Conservation (phyloP, 1,140 invertebrate genomes). For the Trichonephila clavipes region DNA sequence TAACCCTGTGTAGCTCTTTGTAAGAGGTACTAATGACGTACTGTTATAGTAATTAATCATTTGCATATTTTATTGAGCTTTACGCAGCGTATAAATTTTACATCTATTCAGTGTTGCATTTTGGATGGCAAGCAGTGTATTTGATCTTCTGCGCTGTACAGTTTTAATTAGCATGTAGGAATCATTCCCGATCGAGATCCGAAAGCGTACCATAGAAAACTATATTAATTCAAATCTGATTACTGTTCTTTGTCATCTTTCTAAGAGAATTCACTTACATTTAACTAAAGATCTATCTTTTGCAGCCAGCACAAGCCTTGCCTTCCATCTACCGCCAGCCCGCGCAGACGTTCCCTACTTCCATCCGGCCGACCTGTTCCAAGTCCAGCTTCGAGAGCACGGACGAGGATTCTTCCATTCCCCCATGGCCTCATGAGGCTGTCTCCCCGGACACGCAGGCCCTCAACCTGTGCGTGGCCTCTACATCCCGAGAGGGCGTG, state of each 20-base stretch:
- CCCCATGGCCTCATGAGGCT: slow-evolving; percentile 6
- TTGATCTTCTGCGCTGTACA: too few species aligned
- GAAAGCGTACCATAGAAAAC: too few species aligned
- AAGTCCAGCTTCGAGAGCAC: slow-evolving; percentile 38
- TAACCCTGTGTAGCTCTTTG: too few species aligned
- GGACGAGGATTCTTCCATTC: neutral
- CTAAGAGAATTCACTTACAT: too few species aligned
- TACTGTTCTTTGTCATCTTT: neutral
- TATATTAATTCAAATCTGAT: neutral
- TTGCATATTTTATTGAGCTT: too few species aligned
- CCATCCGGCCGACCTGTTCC: slow-evolving; percentile 56
- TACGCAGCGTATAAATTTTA: too few species aligned
- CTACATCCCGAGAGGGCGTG: slow-evolving; percentile 77
- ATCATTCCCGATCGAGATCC: too few species aligned
- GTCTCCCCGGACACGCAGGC: slow-evolving; percentile 65
- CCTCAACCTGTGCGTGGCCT: slow-evolving; percentile 82
- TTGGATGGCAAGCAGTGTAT: too few species aligned
- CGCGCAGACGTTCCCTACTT: neutral
- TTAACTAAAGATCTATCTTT: neutral
- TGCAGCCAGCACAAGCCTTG: slow-evolving; percentile 59
- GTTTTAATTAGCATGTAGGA: too few species aligned
- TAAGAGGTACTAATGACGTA: too few species aligned
- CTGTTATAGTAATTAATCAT: too few species aligned
- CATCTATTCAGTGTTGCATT: too few species aligned
- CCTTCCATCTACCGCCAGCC: slow-evolving; percentile 18